Evolutionary conservation across 2,888 invertebrate species (phyloP), one percentile per base, ranked within the genome.

Genomic region (Epinotia ramella): DNA sequence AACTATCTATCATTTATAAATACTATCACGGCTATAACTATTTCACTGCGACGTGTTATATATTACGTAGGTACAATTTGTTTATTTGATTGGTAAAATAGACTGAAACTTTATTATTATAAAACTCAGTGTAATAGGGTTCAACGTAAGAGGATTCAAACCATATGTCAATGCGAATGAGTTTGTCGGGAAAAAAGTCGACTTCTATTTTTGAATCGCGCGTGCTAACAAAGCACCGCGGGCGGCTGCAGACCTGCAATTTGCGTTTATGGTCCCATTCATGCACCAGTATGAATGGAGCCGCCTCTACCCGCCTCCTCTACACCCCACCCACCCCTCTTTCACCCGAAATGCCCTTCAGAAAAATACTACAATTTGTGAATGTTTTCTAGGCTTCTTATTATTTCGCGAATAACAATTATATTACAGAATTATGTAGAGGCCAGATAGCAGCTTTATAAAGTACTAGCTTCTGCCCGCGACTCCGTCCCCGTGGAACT

Each of bases 261-360:
- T 89, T 86, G 85, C 83, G 77, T 87, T 84, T 84, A 86, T 86
- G 81, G 83, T 80, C 80, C 85, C 84, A 88, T 89, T 88, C 83
- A 88, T 79, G 76, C 78, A 68, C 44, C 24, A 77, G 73, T 73
- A 85, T 90, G 87, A 90, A 90, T 88, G 86, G 84, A 75, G 75
- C 76, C 81, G 81, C 83, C 82, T 80, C 79, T 81, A 73, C 78
- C 76, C 75, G 80, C 77, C 81, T 82, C 80, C 79, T 83, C 78
- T 78, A 79, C 79, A 77, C 18, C 57, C 57, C 20, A 78, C 77
- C 77, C 76, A 78, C 77, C 59, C 59, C 79, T 78, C 79, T 80
- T 77, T 81, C 64, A 59, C 62, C 57, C 56, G 16, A 72, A 63
- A 72, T 40, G 46, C 60, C 64, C 33, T 28, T 2, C 18, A 33